phyloP scores from a whole-genome alignment of 2,888 invertebrate species.

The Galeopsomyia nigrocyanea region DNA sequence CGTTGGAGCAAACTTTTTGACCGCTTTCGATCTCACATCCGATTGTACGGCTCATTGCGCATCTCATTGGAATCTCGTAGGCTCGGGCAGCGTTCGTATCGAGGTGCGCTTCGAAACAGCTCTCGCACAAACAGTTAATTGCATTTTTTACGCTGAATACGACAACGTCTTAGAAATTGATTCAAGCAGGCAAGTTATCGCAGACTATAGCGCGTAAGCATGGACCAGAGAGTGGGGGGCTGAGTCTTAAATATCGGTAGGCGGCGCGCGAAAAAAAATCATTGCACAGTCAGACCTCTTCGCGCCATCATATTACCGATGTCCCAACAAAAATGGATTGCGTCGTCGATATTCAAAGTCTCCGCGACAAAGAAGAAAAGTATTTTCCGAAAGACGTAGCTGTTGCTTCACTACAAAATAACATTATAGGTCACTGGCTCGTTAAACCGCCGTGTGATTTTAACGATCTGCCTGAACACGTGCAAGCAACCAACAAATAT shows the following conservation, averaged over 20 bases:
- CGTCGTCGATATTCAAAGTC: conserved; percentile 28
- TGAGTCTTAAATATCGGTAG: too few relatives aligned
- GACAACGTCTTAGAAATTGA: conserved; percentile 58
- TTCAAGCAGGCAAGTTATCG: conserved; percentile 29
- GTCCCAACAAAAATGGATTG: too few relatives aligned
- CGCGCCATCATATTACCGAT: too few relatives aligned
- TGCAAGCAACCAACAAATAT: background rate
- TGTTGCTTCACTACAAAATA: background rate
- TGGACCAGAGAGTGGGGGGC: too few relatives aligned
- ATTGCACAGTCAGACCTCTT: too few relatives aligned
- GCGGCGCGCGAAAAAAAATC: too few relatives aligned
- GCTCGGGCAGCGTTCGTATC: conserved; percentile 51
- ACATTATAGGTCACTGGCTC: conserved; percentile 21
- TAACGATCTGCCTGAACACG: background rate
- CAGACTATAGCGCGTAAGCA: conserved; percentile 14
- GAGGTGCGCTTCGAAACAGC: conserved; percentile 52
- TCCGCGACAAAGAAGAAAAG: conserved; percentile 11
- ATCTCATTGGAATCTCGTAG: conserved; percentile 49
- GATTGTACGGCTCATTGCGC: conserved; percentile 51
- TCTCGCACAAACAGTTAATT: conserved; percentile 49
- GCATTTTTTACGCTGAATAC: conserved; percentile 54
- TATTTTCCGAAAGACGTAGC: conserved; percentile 9
- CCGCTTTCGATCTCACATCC: conserved; percentile 55
- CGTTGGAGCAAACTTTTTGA: conserved; percentile 50
- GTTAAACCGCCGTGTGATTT: conserved; percentile 4